Evolutionary conservation across 2,113 vertebrate genomes (phyloP).

Genomic region (Hippocampus zosterae): DNA sequence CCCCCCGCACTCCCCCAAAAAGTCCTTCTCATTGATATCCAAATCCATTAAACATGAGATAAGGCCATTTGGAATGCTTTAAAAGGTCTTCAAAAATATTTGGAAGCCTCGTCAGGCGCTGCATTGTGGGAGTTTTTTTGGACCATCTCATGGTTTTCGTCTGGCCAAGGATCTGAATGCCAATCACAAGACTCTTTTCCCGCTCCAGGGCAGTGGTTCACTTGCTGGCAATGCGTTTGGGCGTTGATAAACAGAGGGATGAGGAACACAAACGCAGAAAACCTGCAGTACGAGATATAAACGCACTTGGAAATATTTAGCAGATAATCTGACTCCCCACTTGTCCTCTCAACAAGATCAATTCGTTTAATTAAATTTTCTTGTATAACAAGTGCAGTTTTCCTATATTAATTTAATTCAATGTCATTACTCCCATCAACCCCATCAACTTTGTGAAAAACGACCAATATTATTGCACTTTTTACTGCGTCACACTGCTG

Average conservation of each 20-base stretch:
- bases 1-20: neutral
- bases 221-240: constrained; percentile 22
- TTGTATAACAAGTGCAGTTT: too few species aligned
- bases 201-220: constrained; percentile 18
- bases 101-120: neutral
- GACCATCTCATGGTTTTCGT: constrained; percentile 19
- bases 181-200: neutral
- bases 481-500: too few species aligned
- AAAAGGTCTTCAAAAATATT: constrained; percentile 7
- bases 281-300: constrained; percentile 21
- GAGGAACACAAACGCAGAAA: constrained; percentile 31
- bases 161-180: constrained; percentile 37
- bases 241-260: constrained; percentile 42
- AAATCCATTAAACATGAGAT: constrained; percentile 11
- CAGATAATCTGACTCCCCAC: constrained; percentile 8
- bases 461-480: too few species aligned
- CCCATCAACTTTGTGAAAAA: too few species aligned
- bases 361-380: too few species aligned
- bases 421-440: too few species aligned
- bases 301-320: constrained; percentile 27
- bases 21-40: neutral
- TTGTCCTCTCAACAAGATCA: neutral
- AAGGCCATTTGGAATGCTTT: constrained; percentile 4
- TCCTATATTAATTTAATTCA: too few species aligned
- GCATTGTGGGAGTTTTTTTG: constrained; percentile 9